Percentiles rank a stretch among this genome's conserved stretches.
phyloP scores from a whole-genome alignment of 2,113 vertebrate genomes.

The Dissostichus mawsoni region DNA sequence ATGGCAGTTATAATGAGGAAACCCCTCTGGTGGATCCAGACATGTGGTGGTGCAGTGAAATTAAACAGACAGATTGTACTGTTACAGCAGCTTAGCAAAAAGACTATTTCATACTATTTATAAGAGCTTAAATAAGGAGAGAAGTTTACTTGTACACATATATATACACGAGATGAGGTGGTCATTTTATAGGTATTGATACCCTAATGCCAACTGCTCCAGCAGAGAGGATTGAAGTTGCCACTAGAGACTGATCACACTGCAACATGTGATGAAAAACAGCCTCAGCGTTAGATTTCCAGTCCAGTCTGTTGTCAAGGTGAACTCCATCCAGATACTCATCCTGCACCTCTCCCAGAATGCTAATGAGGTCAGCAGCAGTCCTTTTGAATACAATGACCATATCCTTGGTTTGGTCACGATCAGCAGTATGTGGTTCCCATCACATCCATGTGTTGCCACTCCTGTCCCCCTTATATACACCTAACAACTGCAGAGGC shows the following conservation, averaged over 20 bases:
- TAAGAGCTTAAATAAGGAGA: no score
- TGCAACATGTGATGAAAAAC: background rate
- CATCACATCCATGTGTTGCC: background rate
- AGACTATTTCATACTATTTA: no score
- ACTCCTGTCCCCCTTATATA: background rate
- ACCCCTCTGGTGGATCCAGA: background rate
- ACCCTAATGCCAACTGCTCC: background rate
- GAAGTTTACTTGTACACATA: no score
- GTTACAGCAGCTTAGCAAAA: no score
- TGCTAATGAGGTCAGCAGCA: no score
- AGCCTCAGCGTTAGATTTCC: background rate
- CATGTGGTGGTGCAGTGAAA: no score
- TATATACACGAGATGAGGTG: no score
- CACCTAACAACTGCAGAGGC: background rate
- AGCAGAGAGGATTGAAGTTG: background rate
- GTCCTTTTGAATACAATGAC: background rate
- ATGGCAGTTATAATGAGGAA: constrained; percentile 18
- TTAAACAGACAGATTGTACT: no score
- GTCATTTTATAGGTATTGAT: no score
- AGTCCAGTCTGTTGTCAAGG: background rate
- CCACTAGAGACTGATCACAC: background rate
- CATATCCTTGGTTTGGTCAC: background rate
- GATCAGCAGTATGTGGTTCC: background rate
- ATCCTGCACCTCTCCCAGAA: background rate
- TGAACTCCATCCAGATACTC: background rate